Evolutionary conservation across 1,140 invertebrate genomes (phyloP), one percentile per base, ranked within the genome.

Genomic region (Microvelia longipes): DNA sequence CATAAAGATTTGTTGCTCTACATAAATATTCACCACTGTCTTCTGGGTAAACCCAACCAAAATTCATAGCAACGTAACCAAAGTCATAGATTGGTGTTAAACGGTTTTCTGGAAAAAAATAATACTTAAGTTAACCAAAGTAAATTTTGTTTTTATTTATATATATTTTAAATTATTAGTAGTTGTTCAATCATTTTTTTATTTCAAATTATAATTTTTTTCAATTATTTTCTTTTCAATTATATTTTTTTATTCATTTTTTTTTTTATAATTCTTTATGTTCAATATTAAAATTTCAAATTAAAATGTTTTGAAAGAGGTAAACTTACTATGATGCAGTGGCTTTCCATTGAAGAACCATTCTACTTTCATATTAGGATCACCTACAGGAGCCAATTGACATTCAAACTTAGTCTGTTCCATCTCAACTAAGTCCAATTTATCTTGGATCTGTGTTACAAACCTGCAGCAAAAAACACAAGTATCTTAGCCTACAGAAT

Each of bases 321-420:
- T 30, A 25, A 66, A 84, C 88, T 84, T 83, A 91, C 90, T 94
- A 77, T 93, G 88, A 1, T 90, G 83, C 73, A 94, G 80, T 68
- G 93, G 91, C 80, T 93, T 92, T 74, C 92, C 92, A 78, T 96
- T 94, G 76, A 93, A 89, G 85, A 94, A 95, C 94, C 94, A 96
- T 85, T 96, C 92, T 1, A 95, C 91, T 81, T 94, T 95, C 94
- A 98, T 96, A 75, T 95, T 92, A 1, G 94, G 94, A 84, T 97
- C 94, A 66, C 93, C 93, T 60, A 96, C 91, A 66, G 94, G 95
- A 19, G 93, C 90, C 66, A 97, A 81, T 78, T 95, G 92, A 76
- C 92, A 95, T 79, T 96, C 94, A 76, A 97, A 94, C 79, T 96
- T 96, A 24, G 90, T 90, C 2, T 85, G 84, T 75, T 94, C 87